Evolutionary conservation across 1,140 invertebrate species (phyloP), one percentile per base, ranked within the genome.

Genomic region (Cylas formicarius): DNA sequence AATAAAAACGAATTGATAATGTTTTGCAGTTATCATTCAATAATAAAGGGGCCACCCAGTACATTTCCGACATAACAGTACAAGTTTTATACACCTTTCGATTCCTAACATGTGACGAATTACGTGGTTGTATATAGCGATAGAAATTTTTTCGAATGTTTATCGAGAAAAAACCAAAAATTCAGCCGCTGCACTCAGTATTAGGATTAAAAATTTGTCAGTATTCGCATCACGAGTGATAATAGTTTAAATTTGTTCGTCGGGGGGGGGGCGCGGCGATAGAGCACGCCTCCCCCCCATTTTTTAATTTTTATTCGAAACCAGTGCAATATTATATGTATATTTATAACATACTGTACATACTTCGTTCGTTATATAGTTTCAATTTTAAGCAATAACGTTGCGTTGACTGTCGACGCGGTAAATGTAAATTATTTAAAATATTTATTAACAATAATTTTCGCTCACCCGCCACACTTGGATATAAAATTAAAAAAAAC

Each of bases 31-130:
- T 20, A 36, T 20, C 19, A 36, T 10, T 20, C 16, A 21, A 6
- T 36, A 6, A 6, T n/a, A 20, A n/a, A n/a, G n/a, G n/a, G n/a
- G n/a, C n/a, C n/a, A n/a, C n/a, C n/a, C n/a, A n/a, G 28, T 41
- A n/a, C n/a, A 9, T 11, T 14, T 36, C 16, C 24, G 17, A 36
- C 54, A 51, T 39, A 48, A 57, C 60, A 62, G 60, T 62, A 62
- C 60, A 62, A 62, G 57, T 62, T 60, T 62, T 60, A 57, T 55
- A 60, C 56, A 57, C 44, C 43, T 41, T 39, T 53, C 20, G 36
- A 54, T 44, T 42, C 27, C 34, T 21, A 53, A 53, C 38, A 48
- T 45, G 37, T 39, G 43, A 52, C 36, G 17, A 41, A 32, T 41
- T 34, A 10, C 10, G 20, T 39, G 31, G 3, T 23, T 41, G 31